Percentiles rank a stretch among this genome's conserved stretches.
phyloP scores from a whole-genome alignment of 2,888 invertebrate genomes.

The Sarcophaga variegata region DNA sequence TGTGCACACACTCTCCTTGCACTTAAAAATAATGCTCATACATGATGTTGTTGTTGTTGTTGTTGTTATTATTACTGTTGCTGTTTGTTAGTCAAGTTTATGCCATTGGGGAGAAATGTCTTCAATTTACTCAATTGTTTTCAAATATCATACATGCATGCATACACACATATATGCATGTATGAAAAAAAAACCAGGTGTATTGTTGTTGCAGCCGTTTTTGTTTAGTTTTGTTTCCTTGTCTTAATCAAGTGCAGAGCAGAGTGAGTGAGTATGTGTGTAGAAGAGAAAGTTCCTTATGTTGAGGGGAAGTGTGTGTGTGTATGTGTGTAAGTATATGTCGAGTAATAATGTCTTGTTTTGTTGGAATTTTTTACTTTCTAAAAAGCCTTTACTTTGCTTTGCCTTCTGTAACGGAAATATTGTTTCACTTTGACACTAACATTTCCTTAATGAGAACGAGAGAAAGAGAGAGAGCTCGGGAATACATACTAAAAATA shows the following conservation, averaged over 20 bases:
- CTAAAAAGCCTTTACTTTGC: too few relatives aligned
- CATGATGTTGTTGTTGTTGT: slow-evolving; percentile 15
- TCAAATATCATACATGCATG: background rate
- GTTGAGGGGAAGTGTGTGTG: too few relatives aligned
- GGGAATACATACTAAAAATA: too few relatives aligned
- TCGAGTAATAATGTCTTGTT: background rate
- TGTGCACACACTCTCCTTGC: background rate
- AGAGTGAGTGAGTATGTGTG: background rate
- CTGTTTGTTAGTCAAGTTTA: background rate
- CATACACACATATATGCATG: background rate
- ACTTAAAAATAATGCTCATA: background rate
- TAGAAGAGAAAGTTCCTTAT: background rate
- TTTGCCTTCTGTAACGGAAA: slow-evolving; percentile 60
- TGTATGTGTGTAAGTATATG: background rate
- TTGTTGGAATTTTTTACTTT: slow-evolving; percentile 24
- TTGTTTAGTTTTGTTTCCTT: slow-evolving; percentile 4
- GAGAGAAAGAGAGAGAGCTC: background rate
- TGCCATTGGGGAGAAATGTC: slow-evolving; percentile 52
- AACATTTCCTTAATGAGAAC: slow-evolving; percentile 34
- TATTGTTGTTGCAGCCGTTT: slow-evolving; percentile 32
- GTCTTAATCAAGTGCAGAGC: background rate
- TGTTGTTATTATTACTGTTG: background rate
- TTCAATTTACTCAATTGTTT: slow-evolving; percentile 62
- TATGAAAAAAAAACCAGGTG: background rate
- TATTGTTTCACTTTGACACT: slow-evolving; percentile 64